phyloP scores from a whole-genome alignment of 1,140 invertebrate genomes.

The honey bee (Apis mellifera) region Amel_HAv3.1 CM009941.2:961001-961500 shows the following conservation, averaged over 20 bases:
- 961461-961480: background rate
- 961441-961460: constrained; percentile 18
- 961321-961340: constrained; percentile 21
- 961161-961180: background rate
- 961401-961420: background rate
- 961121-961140: constrained; percentile 11
- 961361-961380: too few relatives aligned
- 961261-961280: constrained; percentile 33
- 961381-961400: background rate
- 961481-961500: background rate
- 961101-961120: constrained; percentile 4
- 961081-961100: background rate
- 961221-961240: constrained; percentile 7
- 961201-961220: constrained; percentile 17
- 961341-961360: background rate
- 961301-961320: constrained; percentile 10
- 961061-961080: background rate
- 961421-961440: background rate
- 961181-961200: background rate
- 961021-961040: constrained; percentile 28
- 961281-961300: constrained; percentile 1
- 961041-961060: background rate
- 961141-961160: background rate
- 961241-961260: constrained; percentile 25
- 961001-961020: background rate